Percentiles rank a stretch among this genome's conserved stretches.
Evolutionary conservation across 2,797 vertebrate species (phyloP).

Genomic region (Pseudochromis fuscus): DNA sequence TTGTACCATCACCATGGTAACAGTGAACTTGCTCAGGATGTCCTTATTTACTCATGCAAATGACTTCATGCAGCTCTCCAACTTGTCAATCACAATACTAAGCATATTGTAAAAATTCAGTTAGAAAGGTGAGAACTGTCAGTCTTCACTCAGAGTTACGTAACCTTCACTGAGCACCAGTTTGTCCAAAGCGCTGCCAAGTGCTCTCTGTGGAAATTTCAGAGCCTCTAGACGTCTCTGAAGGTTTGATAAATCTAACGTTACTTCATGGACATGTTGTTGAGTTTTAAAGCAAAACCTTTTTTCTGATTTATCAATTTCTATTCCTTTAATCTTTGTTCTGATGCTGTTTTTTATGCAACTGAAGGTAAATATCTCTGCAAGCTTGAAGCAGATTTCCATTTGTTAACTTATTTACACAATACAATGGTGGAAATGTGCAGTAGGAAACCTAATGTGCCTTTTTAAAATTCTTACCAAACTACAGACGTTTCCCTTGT

Average conservation of each 20-base stretch:
- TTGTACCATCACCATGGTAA: slow-evolving; percentile 70
- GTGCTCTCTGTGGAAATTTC: slow-evolving; percentile 20
- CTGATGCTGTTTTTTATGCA: neutral
- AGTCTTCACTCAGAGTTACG: slow-evolving; percentile 14
- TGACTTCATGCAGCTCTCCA: slow-evolving; percentile 31
- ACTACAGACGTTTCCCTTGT: neutral
- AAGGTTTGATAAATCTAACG: slow-evolving; percentile 6
- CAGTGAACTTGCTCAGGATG: slow-evolving; percentile 59
- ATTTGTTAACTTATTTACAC: slow-evolving; percentile 14
- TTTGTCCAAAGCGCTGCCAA: slow-evolving; percentile 21
- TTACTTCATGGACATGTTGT: neutral
- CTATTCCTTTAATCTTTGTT: slow-evolving; percentile 23
- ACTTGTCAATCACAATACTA: slow-evolving; percentile 52
- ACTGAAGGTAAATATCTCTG: too few relatives aligned
- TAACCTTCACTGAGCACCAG: slow-evolving; percentile 17
- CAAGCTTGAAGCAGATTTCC: too few relatives aligned
- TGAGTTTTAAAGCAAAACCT: neutral
- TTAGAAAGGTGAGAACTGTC: slow-evolving; percentile 47
- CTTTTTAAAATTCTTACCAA: neutral
- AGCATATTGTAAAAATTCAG: slow-evolving; percentile 36
- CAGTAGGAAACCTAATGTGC: neutral
- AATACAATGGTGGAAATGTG: slow-evolving; percentile 7
- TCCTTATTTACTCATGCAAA: slow-evolving; percentile 69
- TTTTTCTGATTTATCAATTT: slow-evolving; percentile 25
- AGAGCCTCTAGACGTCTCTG: slow-evolving; percentile 3